Base-by-base conservation (phyloP, 2,113 vertebrate species). In the Setophaga kirtlandii region DNA sequence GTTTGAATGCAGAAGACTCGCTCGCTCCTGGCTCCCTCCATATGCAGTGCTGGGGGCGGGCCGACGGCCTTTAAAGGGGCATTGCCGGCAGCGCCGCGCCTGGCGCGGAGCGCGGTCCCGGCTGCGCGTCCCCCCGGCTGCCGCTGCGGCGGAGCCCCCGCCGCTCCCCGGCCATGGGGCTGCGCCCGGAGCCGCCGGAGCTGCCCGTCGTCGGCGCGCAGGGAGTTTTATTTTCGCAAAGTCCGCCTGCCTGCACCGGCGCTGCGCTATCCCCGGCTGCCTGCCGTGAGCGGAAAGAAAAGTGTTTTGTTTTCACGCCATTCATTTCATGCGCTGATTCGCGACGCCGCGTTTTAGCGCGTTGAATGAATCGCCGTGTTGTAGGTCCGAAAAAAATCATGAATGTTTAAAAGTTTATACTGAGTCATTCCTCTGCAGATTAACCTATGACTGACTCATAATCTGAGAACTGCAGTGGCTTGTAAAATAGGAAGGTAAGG, bases 351-450 rank as follows among this genome's bases (percentile, higher is more conserved):
- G 74, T 73, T 76, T 71, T 80, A 33, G 27, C 56, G 7, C 22
- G 25, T 60, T 47, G 21, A 49, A 85, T 92, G 55, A 56, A 67
- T 44, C 33, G 44, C 42, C 52, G 62, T 27, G 53, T 74, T 63
- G 58, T 76, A 73, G 86, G 70, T 33, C 65, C 58, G 87, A 13
- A 75, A 91, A 93, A 93, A 96, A 93, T 58, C 84, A 90, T 83
- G 86, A 91, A 92, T 94, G 89, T 96, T 96, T 90, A 96, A 98
- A 98, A 98, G 97, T 98, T 98, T 95, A 96, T 95, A 96, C 97
- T 98, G 97, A 98, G 97, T 98, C 98, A 98, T 98, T 96, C 94
- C 89, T 97, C 97, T 97, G 97, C 98, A 97, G 98, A 96, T 96
- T 96, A 95, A 94, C 93, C 95, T 95, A 95, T 93, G 94, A 96